Evolutionary conservation across 2,888 invertebrate genomes (phyloP).

Genomic region (Sarcophaga subvicina): DNA sequence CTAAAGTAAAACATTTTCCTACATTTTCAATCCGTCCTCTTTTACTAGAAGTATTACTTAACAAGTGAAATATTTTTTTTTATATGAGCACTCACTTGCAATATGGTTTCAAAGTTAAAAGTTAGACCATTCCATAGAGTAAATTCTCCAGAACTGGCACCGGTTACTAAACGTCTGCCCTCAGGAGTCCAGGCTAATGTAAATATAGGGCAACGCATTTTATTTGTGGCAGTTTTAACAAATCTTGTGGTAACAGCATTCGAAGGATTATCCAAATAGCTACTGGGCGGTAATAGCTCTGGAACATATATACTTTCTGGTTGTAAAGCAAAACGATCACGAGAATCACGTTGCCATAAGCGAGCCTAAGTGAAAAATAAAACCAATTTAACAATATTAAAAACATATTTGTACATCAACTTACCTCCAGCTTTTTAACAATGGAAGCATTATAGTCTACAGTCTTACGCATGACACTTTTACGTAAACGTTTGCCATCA

Average conservation of each 20-base stretch:
- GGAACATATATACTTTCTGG: slow-evolving; percentile 98
- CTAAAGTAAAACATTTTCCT: too few relatives aligned
- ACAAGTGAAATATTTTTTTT: too few relatives aligned
- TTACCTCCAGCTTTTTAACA: slow-evolving; percentile 94
- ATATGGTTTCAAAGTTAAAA: slow-evolving; percentile 99
- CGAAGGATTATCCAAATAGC: slow-evolving; percentile 96
- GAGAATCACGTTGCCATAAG: slow-evolving; percentile 96
- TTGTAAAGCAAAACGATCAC: slow-evolving; percentile 94
- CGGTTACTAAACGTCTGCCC: slow-evolving; percentile 97
- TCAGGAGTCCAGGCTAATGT: slow-evolving; percentile 99
- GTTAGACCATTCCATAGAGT: slow-evolving; percentile 99
- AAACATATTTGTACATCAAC: slow-evolving; percentile 59
- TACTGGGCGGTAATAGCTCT: slow-evolving; percentile 96
- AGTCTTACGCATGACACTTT: slow-evolving; percentile 98
- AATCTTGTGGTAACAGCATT: slow-evolving; percentile 97
- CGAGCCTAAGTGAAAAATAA: slow-evolving; percentile 85
- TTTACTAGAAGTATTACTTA: too few relatives aligned
- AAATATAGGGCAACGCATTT: slow-evolving; percentile 99
- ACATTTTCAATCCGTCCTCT: too few relatives aligned
- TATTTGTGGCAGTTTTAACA: slow-evolving; percentile 99
- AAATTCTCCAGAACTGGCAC: slow-evolving; percentile 99
- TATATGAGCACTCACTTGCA: slow-evolving; percentile 87
- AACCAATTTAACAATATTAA: background rate
- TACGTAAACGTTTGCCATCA: slow-evolving; percentile 97
- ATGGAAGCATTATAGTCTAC: slow-evolving; percentile 98